Base-by-base conservation (phyloP, 2,888 invertebrate species). In the Spisula subtruncata region DNA sequence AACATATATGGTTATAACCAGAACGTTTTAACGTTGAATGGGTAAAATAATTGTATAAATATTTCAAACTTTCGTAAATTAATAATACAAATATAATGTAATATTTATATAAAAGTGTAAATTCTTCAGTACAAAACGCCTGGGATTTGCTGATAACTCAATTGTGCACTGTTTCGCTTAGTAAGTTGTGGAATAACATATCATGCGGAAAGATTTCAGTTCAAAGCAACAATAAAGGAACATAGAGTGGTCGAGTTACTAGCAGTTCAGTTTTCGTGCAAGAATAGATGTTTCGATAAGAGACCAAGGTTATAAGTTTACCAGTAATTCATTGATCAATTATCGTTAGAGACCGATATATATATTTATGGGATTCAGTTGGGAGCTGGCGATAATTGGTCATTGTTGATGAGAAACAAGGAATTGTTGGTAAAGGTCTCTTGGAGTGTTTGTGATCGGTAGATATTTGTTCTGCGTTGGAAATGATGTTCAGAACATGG, bases 281-380 rank as follows among this genome's bases (percentile, higher is more conserved):
- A 75, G 2, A 35, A 75, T 75, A 32, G 75, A 75, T 75, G 25
- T 32, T 35, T 75, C 75, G 75, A 75, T 75, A 16, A 75, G 6
- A 75, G 16, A 35, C 35, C 29, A 10, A 41, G 32, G 32, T 75
- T 75, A 35, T 32, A 5, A 41, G 41, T 29, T 29, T 29, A 75
- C 51, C 16, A 16, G 51, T 51, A 25, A 60, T 25, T 25, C 35
- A 75, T 75, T 35, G 75, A 75, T 75, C 35, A 5, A 2, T 75
- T 18, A 18, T 32, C 20, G 32, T 32, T 18, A 75, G 18, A 75
- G 35, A 75, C 35, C 75, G 12, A 75, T 75, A 32, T 25, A n/a
- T n/a, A 60, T 32, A 75, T 35, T 75, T 75, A 75, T 35, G 35
- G 75, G 75, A 75, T 75, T 66, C 60, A 66, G 60, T 66, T 25